Evolutionary conservation across 2,113 vertebrate species (phyloP).

Genomic region (Aegotheles bennettii): DNA sequence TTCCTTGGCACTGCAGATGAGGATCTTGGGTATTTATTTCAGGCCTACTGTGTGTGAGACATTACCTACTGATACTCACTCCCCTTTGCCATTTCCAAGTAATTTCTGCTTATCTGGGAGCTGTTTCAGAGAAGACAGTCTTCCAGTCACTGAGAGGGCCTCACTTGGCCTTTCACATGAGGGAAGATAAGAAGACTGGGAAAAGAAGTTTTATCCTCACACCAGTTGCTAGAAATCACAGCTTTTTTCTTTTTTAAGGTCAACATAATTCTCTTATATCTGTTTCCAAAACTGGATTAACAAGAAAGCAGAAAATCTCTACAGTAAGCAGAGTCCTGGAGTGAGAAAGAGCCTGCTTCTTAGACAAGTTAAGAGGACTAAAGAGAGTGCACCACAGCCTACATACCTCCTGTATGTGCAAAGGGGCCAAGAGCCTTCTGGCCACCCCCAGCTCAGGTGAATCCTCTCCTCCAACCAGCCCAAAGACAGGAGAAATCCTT

Average conservation of each 20-base stretch:
- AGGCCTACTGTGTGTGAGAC: neutral
- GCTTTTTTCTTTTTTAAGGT: neutral
- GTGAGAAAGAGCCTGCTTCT: neutral
- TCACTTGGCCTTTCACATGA: neutral
- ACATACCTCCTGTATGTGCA: neutral
- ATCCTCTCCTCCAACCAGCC: neutral
- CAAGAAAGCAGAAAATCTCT: neutral
- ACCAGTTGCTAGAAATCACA: neutral
- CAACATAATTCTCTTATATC: neutral
- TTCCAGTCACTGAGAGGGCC: neutral
- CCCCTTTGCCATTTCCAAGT: neutral
- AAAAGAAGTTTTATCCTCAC: neutral
- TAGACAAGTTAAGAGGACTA: neutral
- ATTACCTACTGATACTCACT: neutral
- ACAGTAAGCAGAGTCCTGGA: neutral
- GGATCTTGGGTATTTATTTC: neutral
- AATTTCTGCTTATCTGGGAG: neutral
- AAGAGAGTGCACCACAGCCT: neutral
- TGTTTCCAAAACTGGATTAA: neutral
- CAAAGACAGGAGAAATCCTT: neutral
- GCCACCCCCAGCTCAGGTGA: neutral
- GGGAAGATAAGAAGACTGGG: neutral
- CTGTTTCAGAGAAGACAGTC: neutral
- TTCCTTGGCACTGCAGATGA: neutral
- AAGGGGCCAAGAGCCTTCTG: neutral